Conservation (phyloP, 64 coral and sea anemone genomes). For the Stichodactyla helianthus region DNA sequence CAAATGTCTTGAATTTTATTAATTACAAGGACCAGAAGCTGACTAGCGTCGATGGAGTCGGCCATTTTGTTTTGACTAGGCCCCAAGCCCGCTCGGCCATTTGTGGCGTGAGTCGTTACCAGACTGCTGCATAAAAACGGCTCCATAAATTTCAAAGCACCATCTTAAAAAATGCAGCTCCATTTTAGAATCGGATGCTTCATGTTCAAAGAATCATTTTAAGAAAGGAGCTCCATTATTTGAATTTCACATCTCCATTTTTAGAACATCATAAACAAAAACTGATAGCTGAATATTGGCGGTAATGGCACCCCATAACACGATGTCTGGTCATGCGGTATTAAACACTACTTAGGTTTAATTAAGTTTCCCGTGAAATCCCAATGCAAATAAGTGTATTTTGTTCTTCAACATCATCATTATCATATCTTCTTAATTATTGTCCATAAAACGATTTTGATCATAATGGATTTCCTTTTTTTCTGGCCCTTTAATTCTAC, state of each 20-base stretch:
- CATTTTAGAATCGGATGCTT: constrained; percentile 1
- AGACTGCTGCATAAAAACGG: constrained; percentile 12
- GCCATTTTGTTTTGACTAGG: neutral
- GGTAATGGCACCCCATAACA: neutral
- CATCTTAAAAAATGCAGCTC: neutral
- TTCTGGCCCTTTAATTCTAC: too few species aligned
- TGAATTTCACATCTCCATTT: neutral
- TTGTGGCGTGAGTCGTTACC: neutral
- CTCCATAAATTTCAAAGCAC: neutral
- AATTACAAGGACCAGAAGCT: neutral
- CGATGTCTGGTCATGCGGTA: too few species aligned
- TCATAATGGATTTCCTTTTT: too few species aligned
- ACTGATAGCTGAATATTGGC: constrained; percentile 1
- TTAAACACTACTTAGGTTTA: too few species aligned
- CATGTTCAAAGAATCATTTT: neutral
- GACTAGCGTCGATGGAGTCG: neutral
- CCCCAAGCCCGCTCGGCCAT: neutral
- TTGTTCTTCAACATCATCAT: too few species aligned
- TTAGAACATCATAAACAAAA: neutral
- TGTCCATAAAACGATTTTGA: too few species aligned
- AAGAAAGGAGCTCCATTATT: neutral
- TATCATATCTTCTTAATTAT: too few species aligned
- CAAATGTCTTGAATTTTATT: neutral
- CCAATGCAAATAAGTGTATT: too few species aligned
- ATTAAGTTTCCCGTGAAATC: too few species aligned